Conservation (phyloP, 2,113 vertebrate species). For the Delphinapterus leucas region DNA sequence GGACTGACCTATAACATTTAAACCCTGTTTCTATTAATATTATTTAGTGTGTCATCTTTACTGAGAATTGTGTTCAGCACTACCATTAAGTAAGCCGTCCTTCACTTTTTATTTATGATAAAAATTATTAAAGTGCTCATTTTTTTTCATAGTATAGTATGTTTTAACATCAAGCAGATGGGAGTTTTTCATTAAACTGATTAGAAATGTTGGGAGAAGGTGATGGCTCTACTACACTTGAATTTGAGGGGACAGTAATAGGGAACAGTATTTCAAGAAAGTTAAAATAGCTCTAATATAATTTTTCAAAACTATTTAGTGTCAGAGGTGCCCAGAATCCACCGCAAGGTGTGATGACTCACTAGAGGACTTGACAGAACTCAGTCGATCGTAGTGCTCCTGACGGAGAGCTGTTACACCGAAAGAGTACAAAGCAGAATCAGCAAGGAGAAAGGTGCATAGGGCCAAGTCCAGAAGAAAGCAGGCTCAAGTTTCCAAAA, state of each 20-base stretch:
- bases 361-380: neutral
- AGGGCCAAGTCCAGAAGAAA: neutral
- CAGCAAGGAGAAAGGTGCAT: neutral
- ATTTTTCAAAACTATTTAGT: neutral
- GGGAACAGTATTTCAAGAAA: neutral
- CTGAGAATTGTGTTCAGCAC: neutral
- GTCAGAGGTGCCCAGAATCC: neutral
- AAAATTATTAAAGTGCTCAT: neutral
- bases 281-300: neutral
- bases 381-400: neutral
- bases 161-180: neutral
- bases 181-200: neutral
- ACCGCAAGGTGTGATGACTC: neutral
- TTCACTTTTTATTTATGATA: neutral
- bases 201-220: neutral
- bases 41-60: neutral
- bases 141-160: neutral
- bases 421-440: neutral
- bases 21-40: neutral
- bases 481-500: neutral
- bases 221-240: neutral
- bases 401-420: neutral
- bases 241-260: neutral
- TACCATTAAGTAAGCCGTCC: neutral
- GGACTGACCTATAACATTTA: neutral